Conservation (phyloP, 2,113 vertebrate species). For the Oryzias woworae region DNA sequence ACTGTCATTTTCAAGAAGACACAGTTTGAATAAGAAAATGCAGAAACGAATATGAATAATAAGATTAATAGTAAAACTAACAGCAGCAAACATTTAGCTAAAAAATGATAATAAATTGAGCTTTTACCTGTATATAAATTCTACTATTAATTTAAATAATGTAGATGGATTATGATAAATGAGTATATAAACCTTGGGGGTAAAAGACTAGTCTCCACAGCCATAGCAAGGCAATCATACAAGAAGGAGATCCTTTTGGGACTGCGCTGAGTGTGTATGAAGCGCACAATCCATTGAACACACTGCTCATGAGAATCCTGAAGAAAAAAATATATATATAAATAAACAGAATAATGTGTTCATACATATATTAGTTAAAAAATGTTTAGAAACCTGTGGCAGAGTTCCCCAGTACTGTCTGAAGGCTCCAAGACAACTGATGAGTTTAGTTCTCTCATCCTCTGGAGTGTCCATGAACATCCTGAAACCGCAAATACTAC, state of each 20-base stretch:
- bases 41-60: too few species aligned
- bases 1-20: too few species aligned
- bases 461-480: conserved; percentile 99
- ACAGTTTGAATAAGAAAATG: too few species aligned
- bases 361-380: neutral
- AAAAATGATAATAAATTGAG: too few species aligned
- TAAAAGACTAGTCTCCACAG: conserved; percentile 92
- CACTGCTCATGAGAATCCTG: conserved; percentile 98
- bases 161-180: neutral
- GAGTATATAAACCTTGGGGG: conserved; percentile 84
- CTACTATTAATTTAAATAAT: neutral
- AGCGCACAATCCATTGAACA: conserved; percentile 96
- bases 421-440: conserved; percentile 93
- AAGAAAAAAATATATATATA: neutral
- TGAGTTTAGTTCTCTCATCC: conserved; percentile 93
- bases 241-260: conserved; percentile 98
- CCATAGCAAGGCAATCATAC: conserved; percentile 96
- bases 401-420: conserved; percentile 93
- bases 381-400: conserved; percentile 81
- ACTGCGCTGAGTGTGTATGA: conserved; percentile 95
- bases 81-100: neutral
- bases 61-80: neutral
- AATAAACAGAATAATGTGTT: neutral
- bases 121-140: neutral
- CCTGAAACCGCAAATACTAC: conserved; percentile 65